These are phyloP conservation scores for Buceros bicornis DNA, from an alignment of 2,797 vertebrate species.

Conservation along the genomic window DNA sequence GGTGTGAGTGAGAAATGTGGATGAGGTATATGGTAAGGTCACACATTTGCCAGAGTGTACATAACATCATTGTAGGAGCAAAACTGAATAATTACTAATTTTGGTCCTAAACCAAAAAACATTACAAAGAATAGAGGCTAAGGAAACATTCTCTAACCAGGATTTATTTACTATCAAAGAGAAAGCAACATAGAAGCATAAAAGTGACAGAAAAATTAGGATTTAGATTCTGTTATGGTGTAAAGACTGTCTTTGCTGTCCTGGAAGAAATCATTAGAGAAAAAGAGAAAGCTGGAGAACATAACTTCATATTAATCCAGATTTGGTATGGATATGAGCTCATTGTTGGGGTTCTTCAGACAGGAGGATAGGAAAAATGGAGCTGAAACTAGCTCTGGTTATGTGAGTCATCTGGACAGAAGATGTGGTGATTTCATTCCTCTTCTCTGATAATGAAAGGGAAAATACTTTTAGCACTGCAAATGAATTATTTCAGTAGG, in stretches of 20 bases:
- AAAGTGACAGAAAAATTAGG: not conserved
- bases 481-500: not conserved
- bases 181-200: not conserved
- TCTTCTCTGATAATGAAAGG: not conserved
- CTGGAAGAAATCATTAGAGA: not conserved
- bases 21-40: not conserved
- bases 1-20: not conserved
- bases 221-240: not conserved
- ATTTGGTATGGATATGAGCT: not conserved
- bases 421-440: not conserved
- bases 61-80: not conserved
- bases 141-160: not conserved
- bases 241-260: not conserved
- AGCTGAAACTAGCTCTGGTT: not conserved
- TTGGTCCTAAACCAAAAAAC: not conserved
- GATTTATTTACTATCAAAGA: constrained; percentile 2
- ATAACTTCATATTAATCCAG: not conserved
- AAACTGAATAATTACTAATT: not conserved
- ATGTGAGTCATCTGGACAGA: not conserved
- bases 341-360: not conserved
- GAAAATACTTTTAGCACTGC: not conserved
- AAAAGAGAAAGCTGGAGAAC: not conserved
- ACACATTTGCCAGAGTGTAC: not conserved
- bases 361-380: not conserved
- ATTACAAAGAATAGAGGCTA: not conserved